Conservation (phyloP, 2,113 vertebrate species). For the Geothlypis trichas region DNA sequence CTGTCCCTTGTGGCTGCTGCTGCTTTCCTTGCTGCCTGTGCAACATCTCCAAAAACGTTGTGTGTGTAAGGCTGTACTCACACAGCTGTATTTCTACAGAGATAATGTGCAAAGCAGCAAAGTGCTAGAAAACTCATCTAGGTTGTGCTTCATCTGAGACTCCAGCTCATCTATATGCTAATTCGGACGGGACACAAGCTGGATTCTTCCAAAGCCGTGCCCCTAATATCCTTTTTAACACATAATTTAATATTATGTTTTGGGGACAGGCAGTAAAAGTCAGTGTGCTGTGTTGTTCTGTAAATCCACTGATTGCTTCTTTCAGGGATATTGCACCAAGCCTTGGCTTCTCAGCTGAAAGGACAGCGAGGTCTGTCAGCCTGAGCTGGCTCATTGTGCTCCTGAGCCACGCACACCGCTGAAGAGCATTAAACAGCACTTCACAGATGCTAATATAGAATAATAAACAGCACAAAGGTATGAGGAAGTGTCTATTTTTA, state of each 20-base stretch:
- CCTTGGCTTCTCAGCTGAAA: constrained; percentile 22
- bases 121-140: constrained; percentile 15
- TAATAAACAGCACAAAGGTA: not conserved
- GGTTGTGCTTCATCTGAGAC: constrained; percentile 33
- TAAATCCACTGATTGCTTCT: constrained; percentile 61
- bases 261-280: constrained; percentile 56
- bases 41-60: not conserved
- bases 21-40: not conserved
- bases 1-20: not conserved
- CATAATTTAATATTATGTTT: constrained; percentile 73
- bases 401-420: not conserved
- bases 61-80: not conserved
- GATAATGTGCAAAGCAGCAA: constrained; percentile 17
- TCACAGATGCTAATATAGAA: not conserved
- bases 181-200: constrained; percentile 49
- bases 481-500: not conserved
- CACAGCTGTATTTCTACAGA: not conserved
- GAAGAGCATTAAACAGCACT: not conserved
- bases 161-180: constrained; percentile 76
- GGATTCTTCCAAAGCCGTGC: constrained; percentile 36
- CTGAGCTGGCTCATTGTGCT: constrained; percentile 33
- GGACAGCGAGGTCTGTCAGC: constrained; percentile 20
- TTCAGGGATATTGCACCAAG: constrained; percentile 22
- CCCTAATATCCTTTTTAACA: constrained; percentile 71
- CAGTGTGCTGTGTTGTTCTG: constrained; percentile 34